Evolutionary conservation across 1,140 invertebrate species (phyloP).

Genomic region (Homalodisca vitripennis): DNA sequence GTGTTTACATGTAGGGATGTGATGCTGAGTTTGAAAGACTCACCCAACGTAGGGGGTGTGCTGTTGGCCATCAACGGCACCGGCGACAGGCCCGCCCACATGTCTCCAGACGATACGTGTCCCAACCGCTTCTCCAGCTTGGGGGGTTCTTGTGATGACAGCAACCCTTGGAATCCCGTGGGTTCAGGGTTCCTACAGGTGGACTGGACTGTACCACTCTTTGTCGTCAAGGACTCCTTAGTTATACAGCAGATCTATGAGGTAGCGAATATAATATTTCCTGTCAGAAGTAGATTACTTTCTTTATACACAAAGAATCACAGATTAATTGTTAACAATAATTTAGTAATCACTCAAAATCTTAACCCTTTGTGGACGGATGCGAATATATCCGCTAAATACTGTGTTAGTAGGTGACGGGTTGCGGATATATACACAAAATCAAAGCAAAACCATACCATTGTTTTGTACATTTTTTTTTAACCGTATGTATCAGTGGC

Average conservation of each 20-base stretch:
- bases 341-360: no score
- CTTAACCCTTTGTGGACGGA: no score
- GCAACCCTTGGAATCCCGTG: constrained; percentile 71
- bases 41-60: constrained; percentile 60
- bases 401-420: no score
- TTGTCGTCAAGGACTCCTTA: constrained; percentile 62
- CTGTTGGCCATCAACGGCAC: constrained; percentile 51
- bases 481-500: no score
- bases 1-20: constrained; percentile 32
- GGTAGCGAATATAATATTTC: constrained; percentile 32
- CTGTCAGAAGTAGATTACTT: constrained; percentile 1
- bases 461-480: no score
- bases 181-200: constrained; percentile 72
- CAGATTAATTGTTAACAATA: neutral
- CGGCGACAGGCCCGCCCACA: constrained; percentile 45
- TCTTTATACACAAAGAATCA: neutral
- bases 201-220: constrained; percentile 84
- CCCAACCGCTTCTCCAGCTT: constrained; percentile 61
- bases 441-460: no score
- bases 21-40: constrained; percentile 48
- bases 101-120: constrained; percentile 78
- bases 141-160: constrained; percentile 47
- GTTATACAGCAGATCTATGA: constrained; percentile 57
- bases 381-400: no score
- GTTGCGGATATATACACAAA: no score